A percentile compares a stretch with the other conserved stretches of the same genome.
These are phyloP conservation scores for Grantiella picta DNA, from an alignment of 2,113 vertebrate genomes.

Conservation along the genomic window DNA sequence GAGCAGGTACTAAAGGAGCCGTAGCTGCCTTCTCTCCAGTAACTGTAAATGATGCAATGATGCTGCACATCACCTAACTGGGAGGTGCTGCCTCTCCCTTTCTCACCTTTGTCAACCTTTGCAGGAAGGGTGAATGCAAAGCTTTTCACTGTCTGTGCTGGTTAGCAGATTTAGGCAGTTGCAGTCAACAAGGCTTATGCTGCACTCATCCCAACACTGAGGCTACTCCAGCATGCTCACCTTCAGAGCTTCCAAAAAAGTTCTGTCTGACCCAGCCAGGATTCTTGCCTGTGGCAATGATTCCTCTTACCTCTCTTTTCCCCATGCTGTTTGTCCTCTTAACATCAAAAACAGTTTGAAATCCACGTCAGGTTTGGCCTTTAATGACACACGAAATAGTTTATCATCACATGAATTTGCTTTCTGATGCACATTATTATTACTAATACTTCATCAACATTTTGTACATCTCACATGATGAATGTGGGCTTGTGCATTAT, in stretches of 20 bases:
- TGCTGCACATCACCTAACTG: background rate
- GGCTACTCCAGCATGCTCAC: background rate
- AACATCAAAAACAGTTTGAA: background rate
- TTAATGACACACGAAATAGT: background rate
- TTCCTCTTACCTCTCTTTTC: background rate
- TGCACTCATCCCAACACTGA: background rate
- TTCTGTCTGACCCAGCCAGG: background rate
- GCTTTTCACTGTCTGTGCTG: background rate
- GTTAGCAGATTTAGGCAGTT: background rate
- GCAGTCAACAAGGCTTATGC: background rate
- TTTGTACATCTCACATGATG: background rate
- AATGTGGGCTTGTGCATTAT: background rate
- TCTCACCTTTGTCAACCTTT: background rate
- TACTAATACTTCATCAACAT: background rate
- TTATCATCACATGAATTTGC: background rate
- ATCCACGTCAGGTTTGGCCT: background rate
- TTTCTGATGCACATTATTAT: background rate
- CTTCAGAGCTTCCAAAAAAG: background rate
- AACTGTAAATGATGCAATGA: background rate
- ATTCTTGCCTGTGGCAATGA: background rate
- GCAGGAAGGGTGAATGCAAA: background rate
- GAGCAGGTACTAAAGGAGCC: background rate
- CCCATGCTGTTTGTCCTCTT: background rate
- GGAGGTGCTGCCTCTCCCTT: background rate
- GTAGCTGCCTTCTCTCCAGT: background rate